Percentiles rank a stretch among this genome's conserved stretches.
phyloP scores from a whole-genome alignment of 2,113 vertebrate genomes.

The Cinclus mexicanus region DNA sequence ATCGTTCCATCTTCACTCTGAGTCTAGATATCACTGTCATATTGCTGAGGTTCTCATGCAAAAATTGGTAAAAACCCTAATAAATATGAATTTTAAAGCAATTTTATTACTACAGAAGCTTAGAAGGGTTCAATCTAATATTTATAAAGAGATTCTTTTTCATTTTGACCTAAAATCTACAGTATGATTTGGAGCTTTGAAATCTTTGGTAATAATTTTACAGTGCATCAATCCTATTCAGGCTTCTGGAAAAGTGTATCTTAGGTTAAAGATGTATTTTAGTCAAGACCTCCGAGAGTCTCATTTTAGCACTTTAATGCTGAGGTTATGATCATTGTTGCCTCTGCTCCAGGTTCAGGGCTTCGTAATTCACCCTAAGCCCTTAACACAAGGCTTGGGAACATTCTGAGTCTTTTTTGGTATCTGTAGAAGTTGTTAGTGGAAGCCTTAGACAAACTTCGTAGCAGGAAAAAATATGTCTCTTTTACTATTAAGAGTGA shows the following conservation, averaged over 20 bases:
- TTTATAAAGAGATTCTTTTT: neutral
- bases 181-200: neutral
- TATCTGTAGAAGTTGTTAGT: neutral
- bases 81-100: neutral
- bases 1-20: neutral
- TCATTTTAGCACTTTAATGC: neutral
- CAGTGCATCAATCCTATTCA: neutral
- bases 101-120: neutral
- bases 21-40: neutral
- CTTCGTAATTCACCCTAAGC: neutral
- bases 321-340: neutral
- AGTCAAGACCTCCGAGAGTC: neutral
- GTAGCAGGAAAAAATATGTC: fast-evolving
- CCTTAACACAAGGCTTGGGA: neutral
- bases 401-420: neutral
- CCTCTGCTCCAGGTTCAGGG: neutral
- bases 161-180: neutral
- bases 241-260: neutral
- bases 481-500: neutral
- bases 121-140: neutral
- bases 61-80: neutral
- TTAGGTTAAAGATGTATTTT: neutral
- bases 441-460: neutral
- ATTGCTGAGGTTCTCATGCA: neutral
- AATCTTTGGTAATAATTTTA: neutral